Evolutionary conservation across 2,797 vertebrate genomes (phyloP), one percentile per base, ranked within the genome.

Genomic region (Momotus momota): DNA sequence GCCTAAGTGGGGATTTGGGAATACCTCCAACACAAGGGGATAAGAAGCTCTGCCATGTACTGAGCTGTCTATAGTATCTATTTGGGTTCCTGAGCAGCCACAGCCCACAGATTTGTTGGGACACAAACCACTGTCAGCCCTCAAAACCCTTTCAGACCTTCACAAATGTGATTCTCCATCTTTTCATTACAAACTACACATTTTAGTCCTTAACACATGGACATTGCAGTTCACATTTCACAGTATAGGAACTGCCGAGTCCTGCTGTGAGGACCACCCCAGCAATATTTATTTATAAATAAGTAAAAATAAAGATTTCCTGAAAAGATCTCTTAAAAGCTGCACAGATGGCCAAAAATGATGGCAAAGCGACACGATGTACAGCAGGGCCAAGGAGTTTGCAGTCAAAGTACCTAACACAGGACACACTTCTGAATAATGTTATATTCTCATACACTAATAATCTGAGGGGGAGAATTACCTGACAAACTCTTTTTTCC

Each of bases 271-370:
- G 58, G 80, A 81, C 48, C 26, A 55, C 45, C 66, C 55, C n/a
- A 86, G 81, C 26, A 90, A 29, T 60, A 92, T 73, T 88, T 70
- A 77, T 81, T 90, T 82, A 86, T 64, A 84, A 84, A 75, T 62
- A 81, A 94, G 38, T 43, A 83, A 93, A 88, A 93, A 10, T 3
- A 79, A 91, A 94, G 27, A 72, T 64, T 90, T 81, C 55, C 67
- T 84, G 64, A 46, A 58, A 73, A 75, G 31, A 48, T 43, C 19
- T 51, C 61, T 91, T 70, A 54, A 52, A 86, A 92, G 58, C 81
- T 78, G 57, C 48, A 57, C 57, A 55, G 29, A 84, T 73, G 73
- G 51, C 78, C 67, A 46, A 92, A 58, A 92, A 73, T 19, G 0
- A 86, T 58, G 29, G 52, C 71, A 81, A 75, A 79, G 20, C 14